These are phyloP conservation scores for Phania funesta DNA, from an alignment of 2,888 invertebrate genomes.

Conservation along the genomic window DNA sequence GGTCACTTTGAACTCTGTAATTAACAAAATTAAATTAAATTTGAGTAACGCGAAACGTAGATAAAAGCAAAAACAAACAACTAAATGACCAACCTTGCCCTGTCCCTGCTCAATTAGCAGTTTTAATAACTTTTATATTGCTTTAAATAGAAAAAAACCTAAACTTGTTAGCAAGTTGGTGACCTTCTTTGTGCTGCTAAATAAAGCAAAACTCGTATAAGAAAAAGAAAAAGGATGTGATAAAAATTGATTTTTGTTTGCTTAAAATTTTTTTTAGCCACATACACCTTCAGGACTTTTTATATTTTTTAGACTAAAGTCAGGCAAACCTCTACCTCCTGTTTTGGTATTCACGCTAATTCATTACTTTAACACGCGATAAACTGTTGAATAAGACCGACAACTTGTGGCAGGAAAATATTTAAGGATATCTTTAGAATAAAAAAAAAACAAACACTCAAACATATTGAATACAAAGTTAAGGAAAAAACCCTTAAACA, in stretches of 20 bases:
- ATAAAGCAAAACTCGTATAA: neutral
- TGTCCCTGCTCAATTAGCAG: slow-evolving; percentile 46
- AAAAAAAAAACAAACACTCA: neutral
- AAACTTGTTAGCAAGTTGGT: neutral
- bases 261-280: slow-evolving; percentile 21
- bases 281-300: slow-evolving; percentile 22
- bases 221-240: slow-evolving; percentile 5
- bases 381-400: slow-evolving; percentile 63
- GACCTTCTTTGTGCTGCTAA: neutral
- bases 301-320: neutral
- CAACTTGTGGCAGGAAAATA: slow-evolving; percentile 27
- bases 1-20: neutral
- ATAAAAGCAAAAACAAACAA: neutral
- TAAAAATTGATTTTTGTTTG: slow-evolving; percentile 62
- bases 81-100: neutral
- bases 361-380: slow-evolving; percentile 62
- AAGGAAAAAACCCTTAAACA: neutral
- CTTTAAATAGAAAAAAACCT: neutral
- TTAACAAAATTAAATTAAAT: slow-evolving; percentile 18
- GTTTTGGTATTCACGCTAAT: slow-evolving; percentile 29
- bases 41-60: neutral
- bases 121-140: slow-evolving; percentile 37
- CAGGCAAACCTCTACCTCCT: neutral
- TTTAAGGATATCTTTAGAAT: slow-evolving; percentile 32
- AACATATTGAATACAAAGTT: slow-evolving; percentile 2